These are phyloP conservation scores for Drosophila bocqueti DNA, from an alignment of 1,140 invertebrate genomes.

Conservation along the genomic window DNA sequence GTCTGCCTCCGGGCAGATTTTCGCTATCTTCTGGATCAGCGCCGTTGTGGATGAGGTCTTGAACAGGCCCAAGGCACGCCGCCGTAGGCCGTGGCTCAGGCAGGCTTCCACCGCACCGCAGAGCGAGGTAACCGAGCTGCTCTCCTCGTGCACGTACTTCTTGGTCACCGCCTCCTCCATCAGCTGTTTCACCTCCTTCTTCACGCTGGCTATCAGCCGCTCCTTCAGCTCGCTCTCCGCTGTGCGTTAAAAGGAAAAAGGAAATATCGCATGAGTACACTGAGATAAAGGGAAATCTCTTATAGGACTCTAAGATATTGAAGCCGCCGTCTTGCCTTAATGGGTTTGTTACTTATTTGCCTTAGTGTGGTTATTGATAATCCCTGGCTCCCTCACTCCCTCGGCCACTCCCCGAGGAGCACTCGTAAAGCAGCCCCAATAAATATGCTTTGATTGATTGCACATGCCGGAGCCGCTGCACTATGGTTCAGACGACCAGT, in stretches of 20 bases:
- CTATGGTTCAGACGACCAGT: too few species aligned
- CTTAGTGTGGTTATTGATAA: slow-evolving; percentile 25
- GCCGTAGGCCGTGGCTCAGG: slow-evolving; percentile 92
- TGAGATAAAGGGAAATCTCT: not conserved
- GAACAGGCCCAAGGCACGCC: slow-evolving; percentile 91
- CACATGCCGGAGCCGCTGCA: slow-evolving; percentile 22
- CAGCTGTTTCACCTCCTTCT: slow-evolving; percentile 95
- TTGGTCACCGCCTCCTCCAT: slow-evolving; percentile 98
- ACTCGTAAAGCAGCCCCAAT: slow-evolving; percentile 29
- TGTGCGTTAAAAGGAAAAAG: not conserved
- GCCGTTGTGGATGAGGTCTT: slow-evolving; percentile 96
- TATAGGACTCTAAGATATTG: not conserved
- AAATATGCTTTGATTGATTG: slow-evolving; percentile 66
- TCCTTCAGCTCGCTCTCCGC: slow-evolving; percentile 86
- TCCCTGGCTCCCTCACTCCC: slow-evolving; percentile 8
- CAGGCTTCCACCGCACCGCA: slow-evolving; percentile 95
- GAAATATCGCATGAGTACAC: not conserved
- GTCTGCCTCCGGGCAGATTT: slow-evolving; percentile 89
- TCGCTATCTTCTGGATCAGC: slow-evolving; percentile 95
- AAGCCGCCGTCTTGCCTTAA: not conserved
- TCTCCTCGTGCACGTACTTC: slow-evolving; percentile 97
- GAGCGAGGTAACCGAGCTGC: slow-evolving; percentile 93
- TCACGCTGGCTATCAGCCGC: slow-evolving; percentile 91
- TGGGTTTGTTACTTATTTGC: slow-evolving; percentile 21
- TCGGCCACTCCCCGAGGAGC: slow-evolving; percentile 74